Evolutionary conservation across 2,888 invertebrate species (phyloP), one percentile per base, ranked within the genome.

Genomic region (Pachydiplax longipennis): DNA sequence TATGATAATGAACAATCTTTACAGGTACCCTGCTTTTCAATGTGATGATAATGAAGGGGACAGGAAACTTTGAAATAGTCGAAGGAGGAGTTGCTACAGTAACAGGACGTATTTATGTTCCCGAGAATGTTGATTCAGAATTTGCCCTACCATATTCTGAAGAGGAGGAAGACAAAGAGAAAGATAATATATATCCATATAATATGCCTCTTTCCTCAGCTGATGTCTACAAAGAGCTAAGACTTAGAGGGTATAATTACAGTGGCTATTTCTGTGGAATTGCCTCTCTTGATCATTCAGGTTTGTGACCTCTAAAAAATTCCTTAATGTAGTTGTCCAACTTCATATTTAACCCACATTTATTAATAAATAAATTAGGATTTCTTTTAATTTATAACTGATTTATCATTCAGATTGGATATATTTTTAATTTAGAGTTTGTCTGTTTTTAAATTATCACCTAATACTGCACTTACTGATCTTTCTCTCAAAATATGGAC

Each of bases 31-130:
- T 96, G 12, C 94, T 94, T 18, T 93, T 96, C 8, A 94, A 93
- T 3, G 94, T 96, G 0, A 94, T 95, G 93, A 93, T 96, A 58
- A 96, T 96, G 87, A 95, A 95, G 92, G 96, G 96, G 91, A 95
- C 94, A 40, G 96, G 96, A 0, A 93, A 93, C 44, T 96, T 96
- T 93, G 93, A 96, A 95, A 95, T 97, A 81, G 95, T 96, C 0
- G 97, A 97, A 93, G 96, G 96, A 4, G 96, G 96, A 5, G 95
- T 95, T 0, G 95, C 96, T 0, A 95, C 97, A 44, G 96, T 96
- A 0, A 96, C 96, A 0, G 97, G 97, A 58, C 95, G 94, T 31
- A 95, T 97, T 90, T 95, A 95, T 90, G 95, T 95, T 2, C 95
- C 95, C 91, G 95, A 95, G 92, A 95, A 95, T 90, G 91, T 95